Conservation (phyloP, 2,113 vertebrate species). For the Colossoma macropomum region DNA sequence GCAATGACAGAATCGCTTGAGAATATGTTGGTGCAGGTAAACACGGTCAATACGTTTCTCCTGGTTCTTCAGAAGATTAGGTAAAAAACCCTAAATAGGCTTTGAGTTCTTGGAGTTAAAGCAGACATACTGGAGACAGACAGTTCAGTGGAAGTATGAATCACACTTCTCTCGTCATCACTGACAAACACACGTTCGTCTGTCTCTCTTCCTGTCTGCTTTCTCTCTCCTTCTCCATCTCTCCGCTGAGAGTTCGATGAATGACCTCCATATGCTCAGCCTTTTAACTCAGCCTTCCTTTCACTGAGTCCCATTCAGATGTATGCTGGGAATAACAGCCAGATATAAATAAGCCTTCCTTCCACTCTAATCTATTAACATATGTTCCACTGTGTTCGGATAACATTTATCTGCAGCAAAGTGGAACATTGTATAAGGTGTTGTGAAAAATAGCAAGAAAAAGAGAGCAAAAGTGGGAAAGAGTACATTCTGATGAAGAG, state of each 20-base stretch:
- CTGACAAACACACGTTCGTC: slow-evolving; percentile 46
- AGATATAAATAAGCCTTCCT: neutral
- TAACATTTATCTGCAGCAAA: neutral
- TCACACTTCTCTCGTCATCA: slow-evolving; percentile 34
- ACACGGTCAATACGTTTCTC: neutral
- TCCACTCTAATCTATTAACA: neutral
- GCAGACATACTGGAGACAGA: neutral
- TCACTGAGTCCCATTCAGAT: slow-evolving; percentile 14
- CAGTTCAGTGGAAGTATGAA: neutral
- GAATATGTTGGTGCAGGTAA: neutral
- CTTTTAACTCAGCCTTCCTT: slow-evolving; percentile 32
- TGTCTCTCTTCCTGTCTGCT: slow-evolving; percentile 24
- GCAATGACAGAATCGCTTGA: neutral
- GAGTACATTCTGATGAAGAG: neutral
- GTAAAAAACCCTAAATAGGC: neutral
- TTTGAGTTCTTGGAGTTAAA: neutral
- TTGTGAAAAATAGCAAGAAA: neutral
- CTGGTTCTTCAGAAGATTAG: neutral
- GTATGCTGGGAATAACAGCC: neutral
- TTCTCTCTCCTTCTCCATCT: slow-evolving; percentile 15
- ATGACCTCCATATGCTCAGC: slow-evolving; percentile 36
- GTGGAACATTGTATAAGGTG: neutral
- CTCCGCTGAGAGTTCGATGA: slow-evolving; percentile 37
- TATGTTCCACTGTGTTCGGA: neutral
- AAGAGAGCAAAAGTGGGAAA: too few relatives aligned